Percentiles rank a stretch among this genome's conserved stretches.
phyloP scores from a whole-genome alignment of 1,140 invertebrate genomes.

The Aphelinus certus region DNA sequence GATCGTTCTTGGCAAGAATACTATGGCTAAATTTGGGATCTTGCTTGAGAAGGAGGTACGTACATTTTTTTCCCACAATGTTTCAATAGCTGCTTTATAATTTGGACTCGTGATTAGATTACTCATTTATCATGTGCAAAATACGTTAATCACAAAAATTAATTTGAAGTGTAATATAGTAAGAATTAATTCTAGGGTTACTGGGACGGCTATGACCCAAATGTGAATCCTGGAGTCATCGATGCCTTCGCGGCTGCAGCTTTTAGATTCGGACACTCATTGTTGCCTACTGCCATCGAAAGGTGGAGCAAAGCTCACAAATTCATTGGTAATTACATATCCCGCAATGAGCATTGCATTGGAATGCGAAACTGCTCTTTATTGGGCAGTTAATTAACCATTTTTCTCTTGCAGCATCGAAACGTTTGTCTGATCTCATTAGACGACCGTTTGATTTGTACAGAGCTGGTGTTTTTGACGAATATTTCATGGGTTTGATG shows the following conservation, averaged over 20 bases:
- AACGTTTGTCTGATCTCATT: conserved; percentile 87
- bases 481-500: conserved; percentile 92
- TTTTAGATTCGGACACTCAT: conserved; percentile 89
- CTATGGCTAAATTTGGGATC: conserved; percentile 91
- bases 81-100: too few species aligned
- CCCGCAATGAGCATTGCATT: conserved; percentile 6
- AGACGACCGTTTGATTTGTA: conserved; percentile 90
- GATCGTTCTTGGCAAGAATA: conserved; percentile 90
- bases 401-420: conserved; percentile 74
- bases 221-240: conserved; percentile 86
- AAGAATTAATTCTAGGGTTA: conserved; percentile 70
- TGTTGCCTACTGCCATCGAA: conserved; percentile 87
- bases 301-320: conserved; percentile 94
- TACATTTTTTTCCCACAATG: conserved; percentile 25
- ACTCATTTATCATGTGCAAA: too few species aligned
- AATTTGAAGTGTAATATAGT: background rate
- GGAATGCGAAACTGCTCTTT: background rate
- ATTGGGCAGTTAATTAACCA: too few species aligned
- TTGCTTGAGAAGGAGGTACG: conserved; percentile 82
- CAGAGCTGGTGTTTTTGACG: conserved; percentile 87
- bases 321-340: conserved; percentile 79
- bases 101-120: too few species aligned
- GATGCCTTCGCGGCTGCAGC: conserved; percentile 89
- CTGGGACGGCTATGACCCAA: conserved; percentile 89
- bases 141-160: too few species aligned